Base-by-base conservation (phyloP, 2,888 invertebrate species). In the Drosophila rubida region DNA sequence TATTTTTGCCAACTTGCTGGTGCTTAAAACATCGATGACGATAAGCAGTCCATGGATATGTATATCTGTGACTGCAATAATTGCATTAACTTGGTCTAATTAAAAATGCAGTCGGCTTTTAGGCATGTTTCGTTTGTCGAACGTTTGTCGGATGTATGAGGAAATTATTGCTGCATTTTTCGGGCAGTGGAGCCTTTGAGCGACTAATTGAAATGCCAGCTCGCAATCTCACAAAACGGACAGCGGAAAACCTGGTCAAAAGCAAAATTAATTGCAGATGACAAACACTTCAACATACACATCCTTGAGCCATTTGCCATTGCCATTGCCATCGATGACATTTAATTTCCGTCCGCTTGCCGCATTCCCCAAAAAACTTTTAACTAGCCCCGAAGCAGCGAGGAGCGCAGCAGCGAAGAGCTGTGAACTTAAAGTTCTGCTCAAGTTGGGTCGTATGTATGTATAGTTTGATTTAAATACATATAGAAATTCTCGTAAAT, bases 211-310 rank as follows among this genome's bases (percentile, higher is more conserved):
- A 78, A 85, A 87, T 87, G 73, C 48, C 67, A 68, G 9, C 32
- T 41, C 37, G 30, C 53, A 45, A 45, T 14, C 58, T 11, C 14
- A 35, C 19, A 22, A 45, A 64, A 57, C 65, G 77, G 68, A 50
- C 84, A 69, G 79, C 86, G 80, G 75, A 77, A 80, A 67, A 61
- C 58, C 65, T 69, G 85, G 72, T 75, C 82, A 87, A 82, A 87
- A 75, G 82, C 35, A 69, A 78, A 80, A 86, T 82, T 84, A 87
- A 82, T 85, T 86, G 86, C 83, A 82, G 71, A 69, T 80, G 88
- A 86, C 83, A 79, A 82, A 78, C 75, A 82, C 83, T 82, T 76
- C 69, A 71, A 32, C 32, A 32, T 11, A 32, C n/a, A 62, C 62
- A 69, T 75, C 75, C 85, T 68, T 60, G 39, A 49, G 66, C 67